Conservation (phyloP, 2,797 vertebrate genomes). For the Urosaurus nigricauda region DNA sequence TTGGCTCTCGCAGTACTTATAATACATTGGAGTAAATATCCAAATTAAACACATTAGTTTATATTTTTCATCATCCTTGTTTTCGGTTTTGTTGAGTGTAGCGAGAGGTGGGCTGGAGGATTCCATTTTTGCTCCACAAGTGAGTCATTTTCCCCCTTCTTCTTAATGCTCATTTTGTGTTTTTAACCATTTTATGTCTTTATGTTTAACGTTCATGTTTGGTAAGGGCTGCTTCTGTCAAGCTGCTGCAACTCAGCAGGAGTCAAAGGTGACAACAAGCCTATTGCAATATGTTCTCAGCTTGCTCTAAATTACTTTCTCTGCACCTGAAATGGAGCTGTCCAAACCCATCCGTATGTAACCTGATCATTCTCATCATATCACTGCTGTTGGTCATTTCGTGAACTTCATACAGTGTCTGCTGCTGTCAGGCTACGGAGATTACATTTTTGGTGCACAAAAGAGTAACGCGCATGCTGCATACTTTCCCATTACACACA, state of each 20-base stretch:
- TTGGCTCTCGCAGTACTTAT: too few species aligned
- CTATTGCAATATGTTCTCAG: not conserved
- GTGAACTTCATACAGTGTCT: not conserved
- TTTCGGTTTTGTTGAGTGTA: too few species aligned
- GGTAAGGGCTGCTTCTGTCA: not conserved
- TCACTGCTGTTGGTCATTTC: not conserved
- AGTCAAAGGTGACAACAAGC: not conserved
- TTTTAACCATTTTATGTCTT: not conserved
- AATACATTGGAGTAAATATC: too few species aligned
- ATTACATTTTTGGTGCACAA: not conserved
- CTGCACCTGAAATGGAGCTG: not conserved
- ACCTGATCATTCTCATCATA: not conserved
- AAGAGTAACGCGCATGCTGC: not conserved
- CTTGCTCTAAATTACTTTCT: not conserved
- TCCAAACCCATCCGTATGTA: not conserved
- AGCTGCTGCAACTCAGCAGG: not conserved
- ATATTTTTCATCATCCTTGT: too few species aligned
- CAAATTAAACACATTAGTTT: too few species aligned
- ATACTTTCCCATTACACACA: conserved; percentile 17
- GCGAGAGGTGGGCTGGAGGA: too few species aligned
- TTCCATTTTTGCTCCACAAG: too few species aligned
- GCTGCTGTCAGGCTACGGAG: not conserved
- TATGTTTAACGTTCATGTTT: not conserved
- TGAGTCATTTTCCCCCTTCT: too few species aligned
- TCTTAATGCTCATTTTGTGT: not conserved